A percentile compares a stretch with the other conserved stretches of the same genome.
Conservation (phyloP, 2,797 vertebrate genomes). For the Potorous gilbertii region DNA sequence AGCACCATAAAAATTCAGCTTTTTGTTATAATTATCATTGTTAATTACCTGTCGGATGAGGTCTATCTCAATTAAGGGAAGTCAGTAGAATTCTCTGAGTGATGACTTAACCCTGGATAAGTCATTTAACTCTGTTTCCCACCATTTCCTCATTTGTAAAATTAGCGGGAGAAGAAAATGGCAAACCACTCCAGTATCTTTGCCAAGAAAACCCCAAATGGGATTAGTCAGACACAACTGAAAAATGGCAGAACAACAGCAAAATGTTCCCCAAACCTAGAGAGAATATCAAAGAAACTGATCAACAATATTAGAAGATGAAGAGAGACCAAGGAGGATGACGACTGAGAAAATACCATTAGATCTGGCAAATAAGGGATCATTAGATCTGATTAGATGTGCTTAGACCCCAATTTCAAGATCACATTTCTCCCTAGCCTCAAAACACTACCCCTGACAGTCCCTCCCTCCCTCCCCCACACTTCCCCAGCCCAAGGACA, state of each 20-base stretch:
- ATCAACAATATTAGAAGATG: neutral
- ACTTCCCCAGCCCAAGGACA: too few relatives aligned
- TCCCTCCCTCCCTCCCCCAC: too few relatives aligned
- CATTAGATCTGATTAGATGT: neutral
- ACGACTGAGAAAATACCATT: neutral
- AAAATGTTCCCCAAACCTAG: neutral
- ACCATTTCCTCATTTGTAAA: neutral
- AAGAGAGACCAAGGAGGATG: neutral
- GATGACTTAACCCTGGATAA: neutral
- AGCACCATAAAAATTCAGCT: neutral
- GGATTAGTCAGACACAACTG: neutral
- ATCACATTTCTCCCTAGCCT: too few relatives aligned
- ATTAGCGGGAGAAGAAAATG: neutral
- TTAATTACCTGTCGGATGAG: neutral
- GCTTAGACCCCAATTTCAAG: too few relatives aligned
- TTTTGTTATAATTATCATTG: neutral
- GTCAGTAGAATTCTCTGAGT: too few relatives aligned
- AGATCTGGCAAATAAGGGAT: neutral
- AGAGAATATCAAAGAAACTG: neutral
- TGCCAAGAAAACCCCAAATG: neutral
- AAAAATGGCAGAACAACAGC: neutral
- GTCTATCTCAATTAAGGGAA: slow-evolving; percentile 4
- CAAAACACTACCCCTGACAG: too few relatives aligned
- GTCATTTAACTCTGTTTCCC: neutral
- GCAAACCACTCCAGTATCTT: neutral